Base-by-base conservation (phyloP, 2,113 vertebrate species). In the Elgaria multicarinata region DNA sequence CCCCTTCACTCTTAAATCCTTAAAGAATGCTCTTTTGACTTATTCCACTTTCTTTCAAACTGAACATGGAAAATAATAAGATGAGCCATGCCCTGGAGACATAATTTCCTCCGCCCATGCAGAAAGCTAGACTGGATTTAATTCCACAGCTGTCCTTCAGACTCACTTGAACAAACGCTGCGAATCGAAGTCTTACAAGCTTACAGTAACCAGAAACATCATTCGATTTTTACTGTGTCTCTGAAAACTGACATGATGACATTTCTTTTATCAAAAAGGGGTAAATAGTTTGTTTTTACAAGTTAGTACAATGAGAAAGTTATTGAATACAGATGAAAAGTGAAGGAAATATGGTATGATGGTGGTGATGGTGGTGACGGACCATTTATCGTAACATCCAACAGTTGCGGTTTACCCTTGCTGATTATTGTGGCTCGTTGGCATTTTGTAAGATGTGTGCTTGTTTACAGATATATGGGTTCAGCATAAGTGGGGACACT, bases 1-100 rank as follows among this genome's bases (percentile, higher is more conserved):
- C 31, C 72, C 66, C 22, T 89, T 3, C 5, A 83, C 74, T 84
- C 82, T 88, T 58, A 90, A 90, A 86, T 86, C 72, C 46, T 58
- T 64, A 4, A 33, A 66, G 50, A 53, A 36, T 86, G 83, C 3
- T 0, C 0, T 14, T 92, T 78, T 87, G 83, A 90, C 83, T 46
- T 3, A 79, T 64, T 85, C 67, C 58, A 86, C 31, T 88, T 42
- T 81, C 46, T 90, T 62, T 78, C 28, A 90, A 39, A 22, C 10
- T 75, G 13, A 1, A 42, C 4, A 75, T n/a, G 88, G 84, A n/a
- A 78, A 78, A 53, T 90, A n/a, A 86, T 76, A 86, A 46, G 31
- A 12, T 39, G 44, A 62, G 16, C 83, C 0, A 2, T 10, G 74
- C 72, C 83, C 88, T 55, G 28, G 58, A 89, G 75, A 77, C 39